Evolutionary conservation across 2,797 vertebrate species (phyloP).

Genomic region (Acanthurus leucopareius): DNA sequence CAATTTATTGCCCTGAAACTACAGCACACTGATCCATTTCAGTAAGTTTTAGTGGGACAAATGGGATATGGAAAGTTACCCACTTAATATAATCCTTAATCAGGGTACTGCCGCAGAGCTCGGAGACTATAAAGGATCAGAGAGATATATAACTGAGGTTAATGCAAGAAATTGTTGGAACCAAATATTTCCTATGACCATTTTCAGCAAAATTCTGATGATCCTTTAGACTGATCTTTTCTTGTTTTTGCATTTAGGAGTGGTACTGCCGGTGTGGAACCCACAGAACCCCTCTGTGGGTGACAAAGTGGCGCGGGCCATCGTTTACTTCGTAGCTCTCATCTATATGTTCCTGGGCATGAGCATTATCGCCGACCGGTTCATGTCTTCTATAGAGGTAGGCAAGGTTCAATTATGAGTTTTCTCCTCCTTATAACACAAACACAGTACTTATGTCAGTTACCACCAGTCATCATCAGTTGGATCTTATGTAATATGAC

Average conservation of each 20-base stretch:
- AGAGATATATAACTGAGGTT: conserved; percentile 5
- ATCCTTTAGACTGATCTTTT: neutral
- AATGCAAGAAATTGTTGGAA: conserved; percentile 1
- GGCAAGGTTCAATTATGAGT: neutral
- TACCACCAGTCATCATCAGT: neutral
- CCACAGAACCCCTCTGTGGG: conserved; percentile 90
- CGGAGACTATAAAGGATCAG: conserved; percentile 4
- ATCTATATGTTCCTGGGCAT: conserved; percentile 93
- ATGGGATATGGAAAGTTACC: conserved; percentile 30
- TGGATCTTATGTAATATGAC: neutral
- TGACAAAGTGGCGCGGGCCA: conserved; percentile 90
- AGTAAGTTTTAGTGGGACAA: conserved; percentile 32
- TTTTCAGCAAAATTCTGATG: neutral
- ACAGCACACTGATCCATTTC: conserved; percentile 19
- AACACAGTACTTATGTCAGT: neutral
- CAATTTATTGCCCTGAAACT: conserved; percentile 15
- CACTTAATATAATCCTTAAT: conserved; percentile 36
- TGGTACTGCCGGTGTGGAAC: conserved; percentile 89
- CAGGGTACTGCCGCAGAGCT: conserved; percentile 4
- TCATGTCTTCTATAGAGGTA: conserved; percentile 91
- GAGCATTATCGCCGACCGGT: conserved; percentile 91
- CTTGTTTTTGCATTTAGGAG: conserved; percentile 72
- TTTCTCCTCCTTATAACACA: neutral
- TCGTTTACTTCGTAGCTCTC: conserved; percentile 90
- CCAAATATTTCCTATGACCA: conserved; percentile 6